Conservation (phyloP, 2,113 vertebrate species). For the Xenopus borealis region DNA sequence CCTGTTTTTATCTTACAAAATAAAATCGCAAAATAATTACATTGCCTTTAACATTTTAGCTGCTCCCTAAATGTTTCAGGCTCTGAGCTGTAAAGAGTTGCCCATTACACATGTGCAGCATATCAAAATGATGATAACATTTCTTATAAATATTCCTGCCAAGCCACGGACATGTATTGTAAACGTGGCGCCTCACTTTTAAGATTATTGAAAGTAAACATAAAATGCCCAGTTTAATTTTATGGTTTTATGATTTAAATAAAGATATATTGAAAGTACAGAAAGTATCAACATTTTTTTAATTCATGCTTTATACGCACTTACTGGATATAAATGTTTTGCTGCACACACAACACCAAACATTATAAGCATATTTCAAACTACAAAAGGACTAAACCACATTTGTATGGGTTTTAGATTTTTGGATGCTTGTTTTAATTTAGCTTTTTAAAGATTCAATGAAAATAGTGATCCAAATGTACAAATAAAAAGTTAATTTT, state of each 20-base stretch:
- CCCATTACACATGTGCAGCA: background rate
- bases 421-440: too few relatives aligned
- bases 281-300: background rate
- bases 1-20: too few relatives aligned
- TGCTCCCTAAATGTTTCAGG: too few relatives aligned
- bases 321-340: background rate
- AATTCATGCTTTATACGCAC: background rate
- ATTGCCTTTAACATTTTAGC: too few relatives aligned
- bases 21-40: too few relatives aligned
- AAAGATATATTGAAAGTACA: background rate
- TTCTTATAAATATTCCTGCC: conserved; percentile 24
- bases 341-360: too few relatives aligned
- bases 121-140: conserved; percentile 18
- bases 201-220: conserved; percentile 21
- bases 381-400: background rate
- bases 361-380: too few relatives aligned
- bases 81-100: too few relatives aligned
- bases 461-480: too few relatives aligned
- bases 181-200: conserved; percentile 35
- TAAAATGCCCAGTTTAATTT: conserved; percentile 32
- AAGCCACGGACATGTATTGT: conserved; percentile 27
- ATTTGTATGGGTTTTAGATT: background rate
- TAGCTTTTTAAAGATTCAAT: too few relatives aligned
- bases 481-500: too few relatives aligned
- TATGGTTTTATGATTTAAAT: conserved; percentile 21